Base-by-base conservation (phyloP, 2,797 vertebrate species). In the Catostomus latipinnis region DNA sequence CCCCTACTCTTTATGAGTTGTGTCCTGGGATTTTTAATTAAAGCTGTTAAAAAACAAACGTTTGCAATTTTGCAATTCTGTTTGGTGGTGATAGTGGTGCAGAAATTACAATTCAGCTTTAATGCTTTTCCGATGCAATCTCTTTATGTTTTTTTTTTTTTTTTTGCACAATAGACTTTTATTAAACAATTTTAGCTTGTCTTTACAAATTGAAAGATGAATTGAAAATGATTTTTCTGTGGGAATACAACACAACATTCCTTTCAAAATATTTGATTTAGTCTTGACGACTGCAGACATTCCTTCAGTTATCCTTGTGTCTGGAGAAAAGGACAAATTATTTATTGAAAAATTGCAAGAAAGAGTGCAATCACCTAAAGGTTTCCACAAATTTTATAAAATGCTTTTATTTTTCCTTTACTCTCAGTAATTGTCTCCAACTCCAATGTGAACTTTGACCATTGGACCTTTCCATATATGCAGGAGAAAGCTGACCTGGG, bases 401-500 rank as follows among this genome's bases (percentile, higher is more conserved):
- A 34, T 34, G 2, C 4, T 34, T 34, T 61, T 34, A 22, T 61
- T 62, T 62, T 34, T 62, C n/a, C 62, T 48, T 76, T 56, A 56
- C 34, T 56, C 6, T 56, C 11, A 6, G 7, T 43, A 66, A 67
- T 66, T 65, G 50, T 14, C 6, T 75, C 14, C 58, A 16, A 22
- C 53, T 50, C 43, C 72, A 16, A 0, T 7, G 8, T 16, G 7
- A 8, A n/a, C 71, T 52, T 62, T 16, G 13, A 48, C 18, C 6
- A 10, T 22, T 73, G 69, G 48, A 52, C 11, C 16, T 1, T 62
- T 48, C 13, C 13, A 34, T 84, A 81, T 87, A 81, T 84, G 80
- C 93, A 98, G 96, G 96, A 98, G 88, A 97, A 97, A 89, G 96
- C 96, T n/a, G 96, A 98, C 84, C 93, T 98, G 43, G 96, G 96